Percentiles rank a stretch among this genome's conserved stretches.
Conservation (phyloP, 2,113 vertebrate species). For the Hemiscyllium ocellatum region DNA sequence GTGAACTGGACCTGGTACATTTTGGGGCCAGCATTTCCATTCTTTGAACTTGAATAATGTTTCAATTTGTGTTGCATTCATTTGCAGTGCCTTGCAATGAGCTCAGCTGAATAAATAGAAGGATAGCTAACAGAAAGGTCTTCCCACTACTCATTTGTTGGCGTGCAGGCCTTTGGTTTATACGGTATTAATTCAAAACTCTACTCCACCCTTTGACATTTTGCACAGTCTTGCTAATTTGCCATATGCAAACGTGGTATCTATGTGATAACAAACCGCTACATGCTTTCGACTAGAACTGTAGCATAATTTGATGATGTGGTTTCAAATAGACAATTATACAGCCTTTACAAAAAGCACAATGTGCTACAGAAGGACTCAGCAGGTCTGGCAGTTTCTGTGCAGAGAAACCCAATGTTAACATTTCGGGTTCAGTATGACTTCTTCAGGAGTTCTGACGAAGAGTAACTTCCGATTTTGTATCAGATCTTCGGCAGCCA, state of each 20-base stretch:
- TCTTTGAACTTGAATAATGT: background rate
- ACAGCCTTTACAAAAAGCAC: background rate
- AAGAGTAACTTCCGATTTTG: too few species aligned
- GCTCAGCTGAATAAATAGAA: too few species aligned
- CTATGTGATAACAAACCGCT: background rate
- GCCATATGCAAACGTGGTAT: background rate
- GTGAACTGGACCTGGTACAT: background rate
- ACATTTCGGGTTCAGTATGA: too few species aligned
- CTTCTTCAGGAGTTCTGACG: too few species aligned
- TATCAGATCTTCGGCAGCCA: too few species aligned
- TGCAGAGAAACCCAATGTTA: too few species aligned
- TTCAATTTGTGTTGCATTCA: background rate
- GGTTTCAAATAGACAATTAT: background rate
- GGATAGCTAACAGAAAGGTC: background rate
- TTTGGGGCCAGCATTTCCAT: background rate
- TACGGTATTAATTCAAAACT: background rate
- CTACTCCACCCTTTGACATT: background rate
- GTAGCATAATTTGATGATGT: background rate
- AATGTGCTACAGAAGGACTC: too few species aligned
- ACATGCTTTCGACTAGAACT: background rate
- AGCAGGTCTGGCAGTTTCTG: too few species aligned
- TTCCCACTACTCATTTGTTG: background rate
- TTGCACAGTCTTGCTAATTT: background rate
- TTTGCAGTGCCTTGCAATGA: background rate
- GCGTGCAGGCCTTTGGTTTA: background rate